Evolutionary conservation across 1,140 invertebrate species (phyloP).

Genomic region (Capitella teleta): DNA sequence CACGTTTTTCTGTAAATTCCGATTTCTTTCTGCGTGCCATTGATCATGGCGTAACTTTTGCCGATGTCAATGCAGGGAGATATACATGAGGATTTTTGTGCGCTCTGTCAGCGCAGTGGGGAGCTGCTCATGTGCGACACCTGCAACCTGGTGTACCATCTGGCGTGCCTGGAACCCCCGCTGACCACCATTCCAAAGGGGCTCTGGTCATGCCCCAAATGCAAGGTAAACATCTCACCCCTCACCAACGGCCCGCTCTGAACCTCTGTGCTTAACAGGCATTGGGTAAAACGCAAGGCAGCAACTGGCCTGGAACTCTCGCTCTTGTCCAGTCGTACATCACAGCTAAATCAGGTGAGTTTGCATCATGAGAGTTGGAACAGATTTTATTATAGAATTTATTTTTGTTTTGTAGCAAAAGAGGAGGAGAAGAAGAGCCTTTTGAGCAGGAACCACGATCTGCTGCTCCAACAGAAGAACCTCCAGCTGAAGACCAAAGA

Average conservation of each 20-base stretch:
- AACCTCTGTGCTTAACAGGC: background rate
- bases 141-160: constrained; percentile 83
- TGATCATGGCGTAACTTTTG: too few relatives aligned
- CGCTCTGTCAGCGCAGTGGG: constrained; percentile 30
- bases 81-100: constrained; percentile 28
- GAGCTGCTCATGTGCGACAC: constrained; percentile 82
- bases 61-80: too few relatives aligned
- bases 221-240: constrained; percentile 19
- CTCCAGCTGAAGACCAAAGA: constrained; percentile 26
- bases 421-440: constrained; percentile 31
- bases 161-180: constrained; percentile 83
- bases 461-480: constrained; percentile 19
- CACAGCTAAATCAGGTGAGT: constrained; percentile 25
- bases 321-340: constrained; percentile 28
- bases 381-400: background rate
- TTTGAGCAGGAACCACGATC: constrained; percentile 19
- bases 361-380: background rate
- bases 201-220: constrained; percentile 36
- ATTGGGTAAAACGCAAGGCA: constrained; percentile 3
- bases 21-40: too few relatives aligned
- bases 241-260: background rate
- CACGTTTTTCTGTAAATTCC: too few relatives aligned
- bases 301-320: constrained; percentile 16
- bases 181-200: constrained; percentile 76
- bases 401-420: constrained; percentile 22